A percentile compares a stretch with the other conserved stretches of the same genome.
Evolutionary conservation across 1,140 invertebrate species (phyloP).

Genomic region (Drosophila punjabiensis): DNA sequence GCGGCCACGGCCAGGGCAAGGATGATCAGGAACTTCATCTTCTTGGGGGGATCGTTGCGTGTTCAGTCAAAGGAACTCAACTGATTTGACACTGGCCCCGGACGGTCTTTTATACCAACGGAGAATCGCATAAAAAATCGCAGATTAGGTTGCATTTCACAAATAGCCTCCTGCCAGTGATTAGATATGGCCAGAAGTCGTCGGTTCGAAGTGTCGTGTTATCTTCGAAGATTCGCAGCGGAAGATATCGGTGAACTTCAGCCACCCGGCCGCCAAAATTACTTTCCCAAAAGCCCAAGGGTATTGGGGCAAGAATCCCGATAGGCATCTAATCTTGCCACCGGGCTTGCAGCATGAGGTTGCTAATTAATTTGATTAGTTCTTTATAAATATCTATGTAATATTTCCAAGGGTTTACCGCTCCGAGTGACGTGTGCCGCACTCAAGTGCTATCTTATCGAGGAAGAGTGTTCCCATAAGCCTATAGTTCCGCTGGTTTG

Average conservation of each 20-base stretch:
- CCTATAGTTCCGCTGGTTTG: conserved; percentile 4
- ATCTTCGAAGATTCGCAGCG: conserved; percentile 34
- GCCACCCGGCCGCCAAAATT: conserved; percentile 45
- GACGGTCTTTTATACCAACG: conserved; percentile 48
- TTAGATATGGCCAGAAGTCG: conserved; percentile 34
- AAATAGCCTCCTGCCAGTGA: conserved; percentile 28
- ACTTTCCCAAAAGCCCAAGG: conserved; percentile 22
- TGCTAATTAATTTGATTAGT: conserved; percentile 60
- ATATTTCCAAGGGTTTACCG: conserved; percentile 3
- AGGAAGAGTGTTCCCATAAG: conserved; percentile 1
- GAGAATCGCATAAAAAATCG: not conserved
- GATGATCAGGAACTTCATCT: conserved; percentile 78
- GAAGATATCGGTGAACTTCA: conserved; percentile 34
- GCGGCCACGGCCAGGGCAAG: conserved; percentile 69
- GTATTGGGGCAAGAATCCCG: conserved; percentile 16
- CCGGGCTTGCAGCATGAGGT: conserved; percentile 5
- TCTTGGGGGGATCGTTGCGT: conserved; percentile 39
- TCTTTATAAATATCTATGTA: conserved; percentile 1
- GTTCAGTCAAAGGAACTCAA: conserved; percentile 61
- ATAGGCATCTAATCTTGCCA: conserved; percentile 29
- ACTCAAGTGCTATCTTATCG: conserved; percentile 42
- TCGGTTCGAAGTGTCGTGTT: conserved; percentile 10
- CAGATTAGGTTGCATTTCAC: conserved; percentile 34
- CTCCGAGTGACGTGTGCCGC: conserved; percentile 8
- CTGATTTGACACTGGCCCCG: conserved; percentile 24